These are phyloP conservation scores for Channallabes apus DNA, from an alignment of 2,797 vertebrate species.

Conservation along the genomic window DNA sequence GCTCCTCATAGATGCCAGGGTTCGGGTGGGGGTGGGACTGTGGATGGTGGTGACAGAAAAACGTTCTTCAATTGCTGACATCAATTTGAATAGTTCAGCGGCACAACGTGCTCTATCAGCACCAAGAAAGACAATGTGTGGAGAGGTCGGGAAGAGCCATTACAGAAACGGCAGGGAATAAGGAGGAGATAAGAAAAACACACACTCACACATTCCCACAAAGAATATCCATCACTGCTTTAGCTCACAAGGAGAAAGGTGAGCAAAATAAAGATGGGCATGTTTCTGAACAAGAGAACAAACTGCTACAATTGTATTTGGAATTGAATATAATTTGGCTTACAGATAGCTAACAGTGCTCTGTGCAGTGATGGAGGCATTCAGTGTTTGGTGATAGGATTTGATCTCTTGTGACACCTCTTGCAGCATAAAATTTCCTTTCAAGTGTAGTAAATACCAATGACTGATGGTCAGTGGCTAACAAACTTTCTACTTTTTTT, in stretches of 20 bases:
- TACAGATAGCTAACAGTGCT: neutral
- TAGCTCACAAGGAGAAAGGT: slow-evolving; percentile 51
- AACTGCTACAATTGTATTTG: slow-evolving; percentile 3
- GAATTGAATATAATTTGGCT: neutral
- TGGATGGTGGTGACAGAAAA: slow-evolving; percentile 42
- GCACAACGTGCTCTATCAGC: slow-evolving; percentile 56
- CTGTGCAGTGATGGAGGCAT: neutral
- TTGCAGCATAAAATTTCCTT: neutral
- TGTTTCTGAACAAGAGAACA: neutral
- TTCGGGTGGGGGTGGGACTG: slow-evolving; percentile 12
- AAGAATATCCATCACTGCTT: slow-evolving; percentile 28
- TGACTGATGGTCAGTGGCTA: neutral
- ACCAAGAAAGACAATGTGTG: slow-evolving; percentile 59
- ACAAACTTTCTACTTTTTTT: neutral
- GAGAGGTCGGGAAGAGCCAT: slow-evolving; percentile 55
- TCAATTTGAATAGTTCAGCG: slow-evolving; percentile 81
- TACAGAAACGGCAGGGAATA: slow-evolving; percentile 55
- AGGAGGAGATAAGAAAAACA: slow-evolving; percentile 51
- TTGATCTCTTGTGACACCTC: neutral
- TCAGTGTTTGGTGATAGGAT: neutral
- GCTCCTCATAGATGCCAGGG: slow-evolving; percentile 46
- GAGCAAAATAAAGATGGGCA: slow-evolving; percentile 49
- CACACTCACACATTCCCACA: slow-evolving; percentile 26
- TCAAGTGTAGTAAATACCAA: neutral
- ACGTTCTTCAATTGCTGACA: slow-evolving; percentile 71